Base-by-base conservation (phyloP, 2,113 vertebrate species). In the Lepidothrix coronata region DNA sequence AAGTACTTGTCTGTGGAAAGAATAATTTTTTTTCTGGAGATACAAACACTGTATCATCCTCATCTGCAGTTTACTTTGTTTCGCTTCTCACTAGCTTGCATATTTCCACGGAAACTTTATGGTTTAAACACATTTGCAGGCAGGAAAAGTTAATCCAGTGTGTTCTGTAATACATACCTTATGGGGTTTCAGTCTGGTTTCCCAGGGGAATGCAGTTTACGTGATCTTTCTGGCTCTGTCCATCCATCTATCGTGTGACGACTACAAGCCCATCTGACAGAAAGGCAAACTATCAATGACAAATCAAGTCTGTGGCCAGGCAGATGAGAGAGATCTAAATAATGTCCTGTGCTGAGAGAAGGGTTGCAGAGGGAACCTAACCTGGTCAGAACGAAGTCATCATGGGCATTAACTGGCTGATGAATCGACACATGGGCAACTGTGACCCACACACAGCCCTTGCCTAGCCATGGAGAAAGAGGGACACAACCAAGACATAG, bases 401-500 rank as follows among this genome's bases (percentile, higher is more conserved):
- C 24, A 11, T 2, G 4, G 14, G 22, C 19, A 1, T 12, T 51
- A 39, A 2, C 61, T 80, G 55, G 8, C 22, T 28, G 17, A 46
- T 8, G 28, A 27, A 15, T 43, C 0, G 0, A 44, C 30, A 39
- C 57, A 39, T 0, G 0, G 27, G 11, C 20, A 22, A 1, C 35
- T 55, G 14, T 1, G 1, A 65, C 11, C 21, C 33, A 33, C 2
- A 18, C 12, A 52, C 14, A 57, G 61, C 12, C 25, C 33, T 58
- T 79, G n/a, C 30, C 31, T 37, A 17, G 30, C 18, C 37, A 28
- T 2, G 4, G 43, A 35, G 33, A 67, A 67, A 12, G n/a, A 37
- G 15, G 27, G 12, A 19, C n/a, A 72, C 0, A 1, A 4, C 6
- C 0, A 5, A 39, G 19, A 48, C 8, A 8, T 1, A 37, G 13